Base-by-base conservation (phyloP, 2,888 invertebrate species). In the Poecilobothrus nobilitatus region DNA sequence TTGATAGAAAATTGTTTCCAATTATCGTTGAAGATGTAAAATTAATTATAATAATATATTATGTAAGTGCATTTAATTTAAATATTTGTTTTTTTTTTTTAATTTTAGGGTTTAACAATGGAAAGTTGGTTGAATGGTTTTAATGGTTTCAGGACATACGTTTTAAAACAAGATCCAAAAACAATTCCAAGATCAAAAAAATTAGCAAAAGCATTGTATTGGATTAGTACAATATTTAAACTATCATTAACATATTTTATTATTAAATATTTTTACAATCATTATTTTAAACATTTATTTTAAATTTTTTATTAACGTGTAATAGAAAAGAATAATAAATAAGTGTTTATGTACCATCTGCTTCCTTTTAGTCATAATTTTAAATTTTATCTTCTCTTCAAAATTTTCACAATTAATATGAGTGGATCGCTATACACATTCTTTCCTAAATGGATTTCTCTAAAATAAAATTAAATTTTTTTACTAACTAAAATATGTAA, bases 101-200 rank as follows among this genome's bases (percentile, higher is more conserved):
- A 4, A 53, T 53, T 18, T 18, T 53, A 53, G 53, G 18, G 53
- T 6, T n/a, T 53, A 53, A 53, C 53, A 20, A 10, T n/a, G 8
- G 37, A 33, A n/a, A 65, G 9, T 37, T 20, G 6, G 18, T 20
- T 37, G n/a, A 34, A 20, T 65, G 37, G 37, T 37, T 37, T 18
- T 34, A 7, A 2, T 18, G 65, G 65, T 20, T 65, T 20, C 34
- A 33, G 65, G 18, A 65, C 20, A 37, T 65, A 37, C 34, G 33
- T 65, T 34, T 15, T 65, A 12, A 65, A 65, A 65, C 65, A 65
- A 65, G 20, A 33, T 34, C 34, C 33, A 34, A 34, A 65, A n/a
- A 65, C 33, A n/a, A n/a, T 65, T 18, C 34, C 65, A 65, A 65
- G 20, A 65, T 33, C 37, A 20, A 65, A 34, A 65, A 65, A 37